Base-by-base conservation (phyloP, 2,797 vertebrate genomes). In the Lagorchestes hirsutus region DNA sequence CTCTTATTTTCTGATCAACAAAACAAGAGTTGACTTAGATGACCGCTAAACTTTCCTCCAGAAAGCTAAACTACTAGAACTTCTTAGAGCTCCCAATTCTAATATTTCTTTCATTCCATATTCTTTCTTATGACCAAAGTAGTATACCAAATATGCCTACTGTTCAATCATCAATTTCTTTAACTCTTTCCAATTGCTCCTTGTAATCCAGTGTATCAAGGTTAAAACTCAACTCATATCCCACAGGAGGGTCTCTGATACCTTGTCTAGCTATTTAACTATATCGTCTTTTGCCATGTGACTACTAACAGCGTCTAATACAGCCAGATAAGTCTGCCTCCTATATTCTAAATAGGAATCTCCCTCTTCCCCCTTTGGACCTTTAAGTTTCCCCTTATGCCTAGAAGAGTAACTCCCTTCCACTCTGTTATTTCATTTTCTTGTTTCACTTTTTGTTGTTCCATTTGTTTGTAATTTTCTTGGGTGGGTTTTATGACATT, bases 321-420 rank as follows among this genome's bases (percentile, higher is more conserved):
- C 27, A 56, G 54, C 34, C 40, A 90, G 29, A 29, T 52, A 67
- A 55, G 29, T 28, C 52, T 46, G 8, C 27, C 8, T 34, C 28
- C 28, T 59, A 18, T 56, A 46, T 31, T 31, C 31, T 40, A 55
- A 93, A 31, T 31, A 50, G 3, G 3, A 1, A 11, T 29, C 67
- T 52, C 94, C 55, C 58, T 96, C 92, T 28, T 29, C 91, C 92
- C 62, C 34, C n/a, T 90, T 9, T 14, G 50, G 82, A 82, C 90
- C 56, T 57, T 18, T 57, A 92, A 52, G 29, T 9, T 27, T 93
- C 2, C 1, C 40, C 40, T 55, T 54, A 93, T 59, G 50, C 8
- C 13, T 1, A 0, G 28, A 62, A 16, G 0, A 92, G 16, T 22
- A 28, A 55, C 18, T 57, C 34, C 18, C 34, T 18, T 22, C 4